A percentile compares a stretch with the other conserved stretches of the same genome.
phyloP scores from a whole-genome alignment of 2,113 vertebrate genomes.

The Brachyhypopomus occidentalis region DNA sequence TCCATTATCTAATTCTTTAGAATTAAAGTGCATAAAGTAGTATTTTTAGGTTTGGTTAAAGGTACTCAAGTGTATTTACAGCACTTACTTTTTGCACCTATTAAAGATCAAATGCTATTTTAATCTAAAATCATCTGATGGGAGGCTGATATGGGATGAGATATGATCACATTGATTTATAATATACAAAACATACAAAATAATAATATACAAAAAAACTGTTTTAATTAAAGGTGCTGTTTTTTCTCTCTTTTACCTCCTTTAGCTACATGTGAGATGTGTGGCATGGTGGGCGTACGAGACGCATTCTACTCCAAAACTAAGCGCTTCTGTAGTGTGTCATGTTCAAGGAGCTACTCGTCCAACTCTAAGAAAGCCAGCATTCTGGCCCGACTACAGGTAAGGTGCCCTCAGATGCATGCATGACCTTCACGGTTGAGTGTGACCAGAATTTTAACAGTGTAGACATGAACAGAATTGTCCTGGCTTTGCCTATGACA shows the following conservation, averaged over 20 bases:
- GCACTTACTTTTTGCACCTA: too few species aligned
- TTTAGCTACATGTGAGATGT: constrained; percentile 97
- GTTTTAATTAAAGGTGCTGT: not conserved
- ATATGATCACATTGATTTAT: not conserved
- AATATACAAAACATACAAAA: not conserved
- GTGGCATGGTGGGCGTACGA: constrained; percentile 96
- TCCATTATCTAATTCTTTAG: too few species aligned
- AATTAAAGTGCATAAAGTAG: too few species aligned
- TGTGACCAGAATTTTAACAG: too few species aligned
- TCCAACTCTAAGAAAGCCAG: constrained; percentile 99
- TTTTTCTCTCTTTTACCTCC: constrained; percentile 56
- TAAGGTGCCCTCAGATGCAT: constrained; percentile 66
- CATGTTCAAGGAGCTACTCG: constrained; percentile 95
- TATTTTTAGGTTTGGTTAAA: too few species aligned
- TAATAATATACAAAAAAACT: not conserved
- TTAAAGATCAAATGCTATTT: too few species aligned
- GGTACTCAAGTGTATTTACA: too few species aligned
- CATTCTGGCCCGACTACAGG: constrained; percentile 98
- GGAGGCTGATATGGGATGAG: too few species aligned
- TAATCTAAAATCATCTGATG: too few species aligned
- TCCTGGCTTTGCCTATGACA: too few species aligned
- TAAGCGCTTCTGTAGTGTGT: constrained; percentile 97
- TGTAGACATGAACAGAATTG: too few species aligned
- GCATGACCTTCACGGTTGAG: not conserved
- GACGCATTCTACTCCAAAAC: constrained; percentile 99